Percentiles rank a stretch among this genome's conserved stretches.
Evolutionary conservation across 2,797 vertebrate species (phyloP).

Genomic region (Pipistrellus nathusii): DNA sequence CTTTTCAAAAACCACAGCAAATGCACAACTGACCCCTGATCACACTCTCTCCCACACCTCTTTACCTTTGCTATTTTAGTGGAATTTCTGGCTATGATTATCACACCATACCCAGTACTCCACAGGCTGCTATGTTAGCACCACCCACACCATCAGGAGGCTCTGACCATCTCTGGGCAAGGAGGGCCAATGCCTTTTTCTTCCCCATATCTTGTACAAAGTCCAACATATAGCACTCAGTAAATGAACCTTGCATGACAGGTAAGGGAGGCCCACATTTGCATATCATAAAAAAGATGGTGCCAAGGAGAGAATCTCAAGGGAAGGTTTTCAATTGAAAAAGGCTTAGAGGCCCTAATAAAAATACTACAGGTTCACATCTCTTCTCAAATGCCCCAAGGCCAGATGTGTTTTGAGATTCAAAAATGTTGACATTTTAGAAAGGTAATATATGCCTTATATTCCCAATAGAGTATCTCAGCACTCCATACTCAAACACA

Average conservation of each 20-base stretch:
- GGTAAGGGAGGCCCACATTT: background rate
- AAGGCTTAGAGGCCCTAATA: background rate
- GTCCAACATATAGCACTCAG: background rate
- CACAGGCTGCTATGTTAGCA: background rate
- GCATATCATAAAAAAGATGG: background rate
- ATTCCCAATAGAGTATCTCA: background rate
- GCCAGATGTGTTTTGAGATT: slow-evolving; percentile 33
- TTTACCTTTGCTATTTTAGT: background rate
- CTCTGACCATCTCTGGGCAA: background rate
- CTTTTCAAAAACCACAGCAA: slow-evolving; percentile 29
- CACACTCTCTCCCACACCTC: background rate
- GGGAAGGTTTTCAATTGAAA: slow-evolving; percentile 1
- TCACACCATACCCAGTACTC: background rate
- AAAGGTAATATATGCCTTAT: slow-evolving; percentile 2
- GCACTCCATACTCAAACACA: background rate
- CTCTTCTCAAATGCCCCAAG: background rate
- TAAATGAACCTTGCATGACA: background rate
- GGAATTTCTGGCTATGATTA: background rate
- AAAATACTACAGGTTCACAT: background rate
- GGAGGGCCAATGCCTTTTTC: background rate
- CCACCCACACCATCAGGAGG: background rate
- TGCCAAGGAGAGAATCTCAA: background rate
- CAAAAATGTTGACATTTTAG: slow-evolving; percentile 22
- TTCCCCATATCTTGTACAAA: background rate
- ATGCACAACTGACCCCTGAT: background rate